Conservation (phyloP, 2,113 vertebrate genomes). For the Drymodes brunneopygia region DNA sequence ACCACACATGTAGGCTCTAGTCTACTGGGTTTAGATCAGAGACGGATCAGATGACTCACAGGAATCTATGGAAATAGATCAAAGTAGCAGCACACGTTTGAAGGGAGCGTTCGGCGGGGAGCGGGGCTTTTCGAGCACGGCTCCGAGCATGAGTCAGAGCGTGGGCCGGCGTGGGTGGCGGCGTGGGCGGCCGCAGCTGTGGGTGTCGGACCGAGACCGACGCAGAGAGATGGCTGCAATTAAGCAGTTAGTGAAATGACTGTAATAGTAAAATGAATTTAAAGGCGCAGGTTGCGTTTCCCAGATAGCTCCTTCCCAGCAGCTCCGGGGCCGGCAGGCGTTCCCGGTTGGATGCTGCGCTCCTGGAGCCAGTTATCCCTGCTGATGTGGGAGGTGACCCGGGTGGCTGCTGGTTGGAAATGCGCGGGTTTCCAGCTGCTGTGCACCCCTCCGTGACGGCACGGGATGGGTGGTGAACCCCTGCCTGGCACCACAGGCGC, state of each 20-base stretch:
- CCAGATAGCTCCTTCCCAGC: neutral
- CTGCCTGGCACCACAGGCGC: rapidly evolving
- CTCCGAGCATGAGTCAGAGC: slow-evolving; percentile 66
- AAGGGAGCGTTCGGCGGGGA: slow-evolving; percentile 51
- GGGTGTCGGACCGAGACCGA: slow-evolving; percentile 73
- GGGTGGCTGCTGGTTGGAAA: neutral
- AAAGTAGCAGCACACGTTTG: slow-evolving; percentile 58
- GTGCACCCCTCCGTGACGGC: rapidly evolving
- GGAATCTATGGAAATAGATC: slow-evolving; percentile 68
- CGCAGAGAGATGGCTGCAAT: slow-evolving; percentile 62
- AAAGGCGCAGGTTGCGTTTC: slow-evolving; percentile 41
- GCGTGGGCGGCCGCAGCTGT: slow-evolving; percentile 63
- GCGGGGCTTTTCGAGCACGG: slow-evolving; percentile 34
- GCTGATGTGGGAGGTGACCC: neutral
- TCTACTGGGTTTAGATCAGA: slow-evolving; percentile 59
- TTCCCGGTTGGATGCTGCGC: neutral
- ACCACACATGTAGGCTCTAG: slow-evolving; percentile 19
- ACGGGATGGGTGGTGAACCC: neutral
- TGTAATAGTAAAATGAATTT: slow-evolving; percentile 54
- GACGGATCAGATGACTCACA: slow-evolving; percentile 60
- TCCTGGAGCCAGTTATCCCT: neutral
- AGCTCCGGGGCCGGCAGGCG: neutral
- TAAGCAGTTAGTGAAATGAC: slow-evolving; percentile 61
- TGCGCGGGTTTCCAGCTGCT: neutral
- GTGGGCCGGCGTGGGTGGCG: slow-evolving; percentile 56